Evolutionary conservation across 2,888 invertebrate species (phyloP).

Genomic region (Polydrusus pterygomalis): DNA sequence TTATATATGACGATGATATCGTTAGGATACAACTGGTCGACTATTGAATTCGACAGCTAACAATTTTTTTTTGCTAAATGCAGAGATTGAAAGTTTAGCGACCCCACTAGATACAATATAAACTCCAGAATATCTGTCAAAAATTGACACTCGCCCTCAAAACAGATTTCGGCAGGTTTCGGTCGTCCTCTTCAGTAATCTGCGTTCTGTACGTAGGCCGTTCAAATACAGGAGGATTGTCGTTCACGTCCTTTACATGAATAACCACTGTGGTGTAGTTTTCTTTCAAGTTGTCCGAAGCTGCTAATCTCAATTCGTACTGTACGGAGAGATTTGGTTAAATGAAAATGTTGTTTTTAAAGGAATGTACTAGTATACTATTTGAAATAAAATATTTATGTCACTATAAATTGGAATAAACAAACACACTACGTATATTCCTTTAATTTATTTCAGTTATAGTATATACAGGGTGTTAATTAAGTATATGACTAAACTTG

Average conservation of each 20-base stretch:
- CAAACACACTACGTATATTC: not conserved
- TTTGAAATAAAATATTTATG: too few species aligned
- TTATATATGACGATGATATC: too few species aligned
- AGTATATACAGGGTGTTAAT: too few species aligned
- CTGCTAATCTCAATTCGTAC: slow-evolving; percentile 95
- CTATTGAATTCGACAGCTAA: not conserved
- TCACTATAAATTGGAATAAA: too few species aligned
- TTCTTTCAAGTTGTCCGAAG: slow-evolving; percentile 97
- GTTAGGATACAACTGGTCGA: too few species aligned
- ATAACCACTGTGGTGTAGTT: slow-evolving; percentile 98
- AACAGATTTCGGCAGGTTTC: slow-evolving; percentile 94
- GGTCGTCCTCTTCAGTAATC: slow-evolving; percentile 96
- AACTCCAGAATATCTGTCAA: slow-evolving; percentile 22
- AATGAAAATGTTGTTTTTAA: too few species aligned
- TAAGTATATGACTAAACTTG: too few species aligned
- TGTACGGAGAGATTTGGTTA: slow-evolving; percentile 67
- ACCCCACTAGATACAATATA: slow-evolving; percentile 18
- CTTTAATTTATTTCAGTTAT: slow-evolving; percentile 1
- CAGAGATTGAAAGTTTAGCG: not conserved
- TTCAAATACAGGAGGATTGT: slow-evolving; percentile 98
- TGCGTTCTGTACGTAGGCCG: slow-evolving; percentile 95
- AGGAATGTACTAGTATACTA: too few species aligned
- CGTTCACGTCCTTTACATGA: slow-evolving; percentile 98
- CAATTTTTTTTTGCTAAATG: not conserved
- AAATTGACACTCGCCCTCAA: slow-evolving; percentile 81